phyloP scores from a whole-genome alignment of 1,140 invertebrate genomes.

The Yoshiicerus persimilis region DNA sequence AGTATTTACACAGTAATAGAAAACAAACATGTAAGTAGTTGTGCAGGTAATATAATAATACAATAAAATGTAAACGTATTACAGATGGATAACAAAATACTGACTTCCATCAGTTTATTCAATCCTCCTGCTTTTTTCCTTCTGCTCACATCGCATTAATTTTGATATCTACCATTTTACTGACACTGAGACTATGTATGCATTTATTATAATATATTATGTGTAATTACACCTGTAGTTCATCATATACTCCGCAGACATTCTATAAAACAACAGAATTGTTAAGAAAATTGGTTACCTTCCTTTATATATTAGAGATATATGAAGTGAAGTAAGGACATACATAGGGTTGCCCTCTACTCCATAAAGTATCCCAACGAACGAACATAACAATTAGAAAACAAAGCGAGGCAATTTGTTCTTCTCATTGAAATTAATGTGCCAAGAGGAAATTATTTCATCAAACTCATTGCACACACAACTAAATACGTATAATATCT shows the following conservation, averaged over 20 bases:
- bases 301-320: no score
- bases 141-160: not conserved
- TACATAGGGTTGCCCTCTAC: not conserved
- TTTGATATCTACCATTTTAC: no score
- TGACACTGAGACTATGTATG: no score
- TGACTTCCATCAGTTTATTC: not conserved
- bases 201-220: no score
- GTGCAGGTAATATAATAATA: not conserved
- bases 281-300: not conserved
- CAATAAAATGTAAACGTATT: not conserved
- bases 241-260: no score
- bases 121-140: not conserved
- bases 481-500: not conserved
- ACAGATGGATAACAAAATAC: not conserved
- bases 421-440: not conserved
- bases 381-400: not conserved
- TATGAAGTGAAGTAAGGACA: not conserved
- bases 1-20: not conserved
- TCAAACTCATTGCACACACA: not conserved
- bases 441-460: slow-evolving; percentile 6
- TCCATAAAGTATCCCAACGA: not conserved
- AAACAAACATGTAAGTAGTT: not conserved
- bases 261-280: not conserved
- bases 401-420: slow-evolving; percentile 2
- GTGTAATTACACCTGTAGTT: not conserved